These are phyloP conservation scores for Poeciliopsis turneri DNA, from an alignment of 2,797 vertebrate species.

Conservation along the genomic window DNA sequence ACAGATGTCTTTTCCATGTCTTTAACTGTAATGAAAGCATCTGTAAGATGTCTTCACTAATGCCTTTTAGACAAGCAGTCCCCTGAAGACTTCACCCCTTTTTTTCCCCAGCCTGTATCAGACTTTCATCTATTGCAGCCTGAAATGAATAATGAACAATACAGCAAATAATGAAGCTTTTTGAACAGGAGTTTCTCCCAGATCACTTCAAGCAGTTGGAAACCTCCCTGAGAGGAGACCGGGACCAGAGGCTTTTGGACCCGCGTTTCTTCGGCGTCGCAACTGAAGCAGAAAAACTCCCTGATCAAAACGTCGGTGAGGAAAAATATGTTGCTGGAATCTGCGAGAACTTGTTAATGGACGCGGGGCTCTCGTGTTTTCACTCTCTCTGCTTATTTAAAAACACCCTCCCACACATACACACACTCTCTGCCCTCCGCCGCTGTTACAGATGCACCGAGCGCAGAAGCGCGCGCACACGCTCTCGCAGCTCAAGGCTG, in stretches of 20 bases:
- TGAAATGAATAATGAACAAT: background rate
- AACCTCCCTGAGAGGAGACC: too few species aligned
- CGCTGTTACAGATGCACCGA: slow-evolving; percentile 1
- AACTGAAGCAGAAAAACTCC: background rate
- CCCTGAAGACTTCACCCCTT: background rate
- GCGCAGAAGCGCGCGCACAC: background rate
- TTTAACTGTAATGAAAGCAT: background rate
- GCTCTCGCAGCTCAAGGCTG: slow-evolving; percentile 45
- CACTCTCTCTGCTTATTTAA: slow-evolving; percentile 15
- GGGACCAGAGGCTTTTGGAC: background rate
- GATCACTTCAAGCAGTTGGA: background rate
- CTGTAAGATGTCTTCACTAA: background rate
- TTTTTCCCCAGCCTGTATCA: background rate
- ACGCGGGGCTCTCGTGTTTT: slow-evolving; percentile 13
- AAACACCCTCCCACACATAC: slow-evolving; percentile 28
- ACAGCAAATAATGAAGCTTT: background rate
- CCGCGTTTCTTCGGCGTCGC: background rate
- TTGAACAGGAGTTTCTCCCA: background rate
- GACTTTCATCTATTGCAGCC: background rate
- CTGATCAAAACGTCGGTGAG: background rate
- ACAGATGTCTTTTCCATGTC: background rate
- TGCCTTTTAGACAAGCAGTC: background rate
- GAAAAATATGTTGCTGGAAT: slow-evolving; percentile 11
- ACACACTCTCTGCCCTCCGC: slow-evolving; percentile 17
- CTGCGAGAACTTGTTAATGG: slow-evolving; percentile 8